phyloP scores from a whole-genome alignment of 2,113 vertebrate species.

The Rhea pennata region DNA sequence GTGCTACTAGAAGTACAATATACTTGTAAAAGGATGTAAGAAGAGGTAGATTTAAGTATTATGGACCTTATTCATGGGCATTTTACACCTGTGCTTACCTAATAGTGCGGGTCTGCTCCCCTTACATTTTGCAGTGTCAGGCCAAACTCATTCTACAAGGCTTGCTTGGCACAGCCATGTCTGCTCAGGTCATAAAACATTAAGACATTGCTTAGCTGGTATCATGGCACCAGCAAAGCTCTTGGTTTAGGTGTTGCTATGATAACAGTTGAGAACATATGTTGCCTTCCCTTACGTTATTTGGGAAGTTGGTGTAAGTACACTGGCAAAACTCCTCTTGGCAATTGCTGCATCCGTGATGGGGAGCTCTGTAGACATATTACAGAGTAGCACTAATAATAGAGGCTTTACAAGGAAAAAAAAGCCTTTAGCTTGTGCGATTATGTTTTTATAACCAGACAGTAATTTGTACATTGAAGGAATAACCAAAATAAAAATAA shows the following conservation, averaged over 20 bases:
- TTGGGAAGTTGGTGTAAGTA: background rate
- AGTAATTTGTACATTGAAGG: background rate
- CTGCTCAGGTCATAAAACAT: slow-evolving; percentile 19
- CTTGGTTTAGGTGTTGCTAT: slow-evolving; percentile 17
- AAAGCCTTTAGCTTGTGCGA: background rate
- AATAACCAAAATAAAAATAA: background rate
- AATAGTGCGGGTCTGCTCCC: background rate
- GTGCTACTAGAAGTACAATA: background rate
- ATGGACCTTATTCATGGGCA: background rate
- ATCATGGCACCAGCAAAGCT: background rate
- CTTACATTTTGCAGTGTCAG: background rate
- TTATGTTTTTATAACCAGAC: background rate
- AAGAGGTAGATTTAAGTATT: background rate
- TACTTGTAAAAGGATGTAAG: background rate
- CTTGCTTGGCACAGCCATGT: background rate
- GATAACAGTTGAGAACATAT: slow-evolving; percentile 21
- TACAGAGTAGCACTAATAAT: slow-evolving; percentile 35
- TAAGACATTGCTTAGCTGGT: background rate
- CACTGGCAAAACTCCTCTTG: slow-evolving; percentile 24
- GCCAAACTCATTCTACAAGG: background rate
- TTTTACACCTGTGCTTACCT: background rate
- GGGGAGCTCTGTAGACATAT: slow-evolving; percentile 25
- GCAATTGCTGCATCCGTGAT: slow-evolving; percentile 20
- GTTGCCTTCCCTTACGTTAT: slow-evolving; percentile 11
- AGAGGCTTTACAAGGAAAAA: background rate